Evolutionary conservation across 2,888 invertebrate genomes (phyloP), one percentile per base, ranked within the genome.

Genomic region (Athalia rosae): DNA sequence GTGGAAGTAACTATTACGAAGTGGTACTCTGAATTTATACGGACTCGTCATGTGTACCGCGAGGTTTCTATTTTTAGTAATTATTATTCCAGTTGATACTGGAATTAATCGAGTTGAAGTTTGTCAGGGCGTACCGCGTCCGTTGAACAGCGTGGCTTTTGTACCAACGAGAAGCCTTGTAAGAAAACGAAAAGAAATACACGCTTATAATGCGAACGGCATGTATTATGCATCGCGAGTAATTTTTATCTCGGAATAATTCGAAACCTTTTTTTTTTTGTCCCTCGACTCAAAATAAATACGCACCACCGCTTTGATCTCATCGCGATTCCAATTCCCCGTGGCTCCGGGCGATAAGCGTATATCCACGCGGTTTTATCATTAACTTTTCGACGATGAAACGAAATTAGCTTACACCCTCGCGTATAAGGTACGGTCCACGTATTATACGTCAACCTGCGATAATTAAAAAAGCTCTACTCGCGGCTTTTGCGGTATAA

Each of bases 61-160:
- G 9, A 15, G 58, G 13, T 4, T 43, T 58, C 58, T 71, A 71
- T 71, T 71, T 58, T 71, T 71, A 71, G 71, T 11, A 43, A 58
- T 58, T 58, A 71, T 43, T 58, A 58, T 71, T 71, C 71, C 58
- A 71, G 71, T 71, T 58, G 3, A 56, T 13, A 71, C 71, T 71
- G 71, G 71, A 58, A 71, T 58, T 71, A 71, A 71, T 71, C 58
- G 15, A 71, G 71, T 58, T 43, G 58, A n/a, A 9, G 41, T 58
- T 71, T 71, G 45, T 58, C 71, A 11, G 13, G 43, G 58, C 58
- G 56, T 43, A 71, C 56, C 13, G 13, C 45, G 11, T 9, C 43
- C 4, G 28, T 58, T 71, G 58, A 71, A 41, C 28, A 53, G 15
- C 6, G 28, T 67, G 11, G 48, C 11, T 58, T 13, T 56, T 56